Conservation (phyloP, 2,797 vertebrate species). For the Glyptemys insculpta region DNA sequence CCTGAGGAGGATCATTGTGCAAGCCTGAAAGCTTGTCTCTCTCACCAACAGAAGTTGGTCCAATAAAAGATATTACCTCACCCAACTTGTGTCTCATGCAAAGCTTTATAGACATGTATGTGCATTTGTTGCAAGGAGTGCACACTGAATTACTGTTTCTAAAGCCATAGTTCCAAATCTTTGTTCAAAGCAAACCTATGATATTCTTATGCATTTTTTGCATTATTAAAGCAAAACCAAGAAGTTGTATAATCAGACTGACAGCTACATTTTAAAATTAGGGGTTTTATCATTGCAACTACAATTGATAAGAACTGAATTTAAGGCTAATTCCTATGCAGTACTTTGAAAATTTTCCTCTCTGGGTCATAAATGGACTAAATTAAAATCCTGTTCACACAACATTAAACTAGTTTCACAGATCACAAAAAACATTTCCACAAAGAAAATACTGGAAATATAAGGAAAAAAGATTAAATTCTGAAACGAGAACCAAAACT, state of each 20-base stretch:
- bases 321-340: background rate
- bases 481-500: slow-evolving; percentile 72
- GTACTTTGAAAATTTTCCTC: background rate
- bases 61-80: background rate
- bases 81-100: background rate
- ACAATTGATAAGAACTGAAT: background rate
- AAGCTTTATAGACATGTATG: background rate
- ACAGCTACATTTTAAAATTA: background rate
- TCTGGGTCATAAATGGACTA: background rate
- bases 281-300: background rate
- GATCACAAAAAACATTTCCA: background rate
- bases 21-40: background rate
- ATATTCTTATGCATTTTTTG: background rate
- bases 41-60: background rate
- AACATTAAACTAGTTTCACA: background rate
- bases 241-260: background rate
- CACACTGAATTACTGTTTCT: background rate
- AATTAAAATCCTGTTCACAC: background rate
- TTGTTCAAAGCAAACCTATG: background rate
- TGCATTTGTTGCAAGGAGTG: background rate
- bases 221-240: background rate
- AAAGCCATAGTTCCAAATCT: background rate
- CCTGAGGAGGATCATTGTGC: background rate
- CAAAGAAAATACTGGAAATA: background rate
- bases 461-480: background rate